Conservation (phyloP, 2,113 vertebrate genomes). For the Condylura cristata region DNA sequence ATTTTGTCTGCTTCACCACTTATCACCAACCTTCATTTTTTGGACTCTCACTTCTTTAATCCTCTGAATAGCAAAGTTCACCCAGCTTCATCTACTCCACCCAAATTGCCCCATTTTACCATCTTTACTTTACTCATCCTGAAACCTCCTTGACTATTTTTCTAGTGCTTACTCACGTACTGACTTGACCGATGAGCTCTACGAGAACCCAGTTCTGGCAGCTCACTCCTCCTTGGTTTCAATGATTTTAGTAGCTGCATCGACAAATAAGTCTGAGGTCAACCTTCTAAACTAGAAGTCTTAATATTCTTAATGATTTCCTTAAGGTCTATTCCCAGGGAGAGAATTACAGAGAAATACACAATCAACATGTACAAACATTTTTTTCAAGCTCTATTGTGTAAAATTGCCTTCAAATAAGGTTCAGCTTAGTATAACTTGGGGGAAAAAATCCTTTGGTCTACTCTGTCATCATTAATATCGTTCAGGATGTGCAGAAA, state of each 20-base stretch:
- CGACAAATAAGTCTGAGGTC: background rate
- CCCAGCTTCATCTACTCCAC: no score
- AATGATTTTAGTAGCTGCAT: fast-evolving
- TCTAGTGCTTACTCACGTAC: background rate
- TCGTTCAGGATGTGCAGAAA: background rate
- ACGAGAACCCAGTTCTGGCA: fast-evolving
- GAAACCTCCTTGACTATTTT: background rate
- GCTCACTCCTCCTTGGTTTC: background rate
- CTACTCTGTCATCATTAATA: background rate
- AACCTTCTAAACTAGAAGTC: background rate
- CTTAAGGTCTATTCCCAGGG: background rate
- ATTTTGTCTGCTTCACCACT: background rate
- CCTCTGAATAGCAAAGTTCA: background rate
- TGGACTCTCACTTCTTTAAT: background rate
- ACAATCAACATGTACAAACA: background rate
- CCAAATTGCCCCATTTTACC: background rate
- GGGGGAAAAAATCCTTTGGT: background rate
- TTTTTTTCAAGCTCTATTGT: background rate
- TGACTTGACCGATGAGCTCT: background rate
- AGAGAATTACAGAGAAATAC: background rate
- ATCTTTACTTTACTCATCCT: background rate
- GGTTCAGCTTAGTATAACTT: background rate
- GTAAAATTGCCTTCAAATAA: background rate
- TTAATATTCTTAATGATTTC: background rate
- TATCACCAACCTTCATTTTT: background rate